Evolutionary conservation across 2,888 invertebrate species (phyloP).

Genomic region (Prosopocoilus inquinatus): DNA sequence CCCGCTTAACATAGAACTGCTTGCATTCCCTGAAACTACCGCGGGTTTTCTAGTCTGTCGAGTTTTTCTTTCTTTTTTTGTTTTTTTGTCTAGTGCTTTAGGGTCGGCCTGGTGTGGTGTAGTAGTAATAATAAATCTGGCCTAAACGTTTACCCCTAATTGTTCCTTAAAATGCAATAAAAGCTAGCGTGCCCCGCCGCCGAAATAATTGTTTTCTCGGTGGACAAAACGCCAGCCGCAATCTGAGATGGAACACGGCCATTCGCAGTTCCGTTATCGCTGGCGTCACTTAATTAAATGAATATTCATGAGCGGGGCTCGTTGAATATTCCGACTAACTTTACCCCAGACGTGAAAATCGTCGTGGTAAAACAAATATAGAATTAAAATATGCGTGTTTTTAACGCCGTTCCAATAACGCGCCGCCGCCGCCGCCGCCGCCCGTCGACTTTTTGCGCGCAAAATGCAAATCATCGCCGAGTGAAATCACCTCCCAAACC

Average conservation of each 20-base stretch:
- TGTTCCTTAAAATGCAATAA: no score
- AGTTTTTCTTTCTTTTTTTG: no score
- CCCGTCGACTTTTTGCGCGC: neutral
- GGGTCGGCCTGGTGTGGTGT: no score
- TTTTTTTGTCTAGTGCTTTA: no score
- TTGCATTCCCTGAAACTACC: no score
- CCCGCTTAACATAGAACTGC: no score
- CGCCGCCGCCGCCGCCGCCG: neutral
- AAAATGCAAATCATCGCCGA: neutral
- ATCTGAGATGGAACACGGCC: constrained; percentile 32
- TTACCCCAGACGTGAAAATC: constrained; percentile 33
- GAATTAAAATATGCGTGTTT: constrained; percentile 29
- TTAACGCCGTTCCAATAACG: constrained; percentile 5
- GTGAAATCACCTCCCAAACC: no score
- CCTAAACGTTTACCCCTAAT: no score
- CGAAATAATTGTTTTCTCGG: constrained; percentile 2
- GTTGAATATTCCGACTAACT: constrained; percentile 39
- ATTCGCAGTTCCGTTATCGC: constrained; percentile 36
- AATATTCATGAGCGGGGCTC: constrained; percentile 41
- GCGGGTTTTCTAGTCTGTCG: no score
- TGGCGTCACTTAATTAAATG: constrained; percentile 44
- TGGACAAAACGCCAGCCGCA: constrained; percentile 32
- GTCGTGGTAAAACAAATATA: constrained; percentile 34
- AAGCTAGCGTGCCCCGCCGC: no score
- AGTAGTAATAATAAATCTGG: no score